A percentile compares a stretch with the other conserved stretches of the same genome.
These are phyloP conservation scores for Sylvietta virens DNA, from an alignment of 2,113 vertebrate species.

Conservation along the genomic window DNA sequence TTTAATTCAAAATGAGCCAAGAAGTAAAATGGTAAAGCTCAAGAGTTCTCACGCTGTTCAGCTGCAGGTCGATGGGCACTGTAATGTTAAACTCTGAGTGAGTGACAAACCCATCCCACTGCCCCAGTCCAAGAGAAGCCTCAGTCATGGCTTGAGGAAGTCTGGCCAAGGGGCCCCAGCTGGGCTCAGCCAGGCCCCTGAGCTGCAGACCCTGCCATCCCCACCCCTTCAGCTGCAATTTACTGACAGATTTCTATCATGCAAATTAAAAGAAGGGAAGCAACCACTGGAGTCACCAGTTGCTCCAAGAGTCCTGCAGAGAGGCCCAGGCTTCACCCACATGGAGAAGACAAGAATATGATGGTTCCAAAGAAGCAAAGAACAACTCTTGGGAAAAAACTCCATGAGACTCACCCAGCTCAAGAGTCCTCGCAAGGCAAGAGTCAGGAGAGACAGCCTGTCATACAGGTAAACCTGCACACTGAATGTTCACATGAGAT, in stretches of 20 bases:
- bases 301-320: constrained; percentile 70
- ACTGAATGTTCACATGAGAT: constrained; percentile 40
- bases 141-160: not conserved
- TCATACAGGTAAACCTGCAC: constrained; percentile 81
- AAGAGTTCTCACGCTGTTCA: not conserved
- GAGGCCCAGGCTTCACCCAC: constrained; percentile 64
- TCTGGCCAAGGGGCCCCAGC: not conserved
- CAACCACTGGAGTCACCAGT: constrained; percentile 76
- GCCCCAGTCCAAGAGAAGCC: not conserved
- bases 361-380: constrained; percentile 75
- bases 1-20: not conserved
- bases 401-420: constrained; percentile 70
- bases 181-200: not conserved
- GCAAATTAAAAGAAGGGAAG: constrained; percentile 79
- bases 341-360: constrained; percentile 66
- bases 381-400: constrained; percentile 76
- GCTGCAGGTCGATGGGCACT: not conserved
- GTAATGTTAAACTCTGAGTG: not conserved
- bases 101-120: not conserved
- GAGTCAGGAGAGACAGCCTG: constrained; percentile 65
- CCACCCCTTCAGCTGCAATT: constrained; percentile 65
- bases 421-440: constrained; percentile 66
- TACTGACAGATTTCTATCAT: constrained; percentile 79
- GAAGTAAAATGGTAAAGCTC: not conserved
- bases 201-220: not conserved